phyloP scores from a whole-genome alignment of 2,888 invertebrate species.

The Philereme vetulata region DNA sequence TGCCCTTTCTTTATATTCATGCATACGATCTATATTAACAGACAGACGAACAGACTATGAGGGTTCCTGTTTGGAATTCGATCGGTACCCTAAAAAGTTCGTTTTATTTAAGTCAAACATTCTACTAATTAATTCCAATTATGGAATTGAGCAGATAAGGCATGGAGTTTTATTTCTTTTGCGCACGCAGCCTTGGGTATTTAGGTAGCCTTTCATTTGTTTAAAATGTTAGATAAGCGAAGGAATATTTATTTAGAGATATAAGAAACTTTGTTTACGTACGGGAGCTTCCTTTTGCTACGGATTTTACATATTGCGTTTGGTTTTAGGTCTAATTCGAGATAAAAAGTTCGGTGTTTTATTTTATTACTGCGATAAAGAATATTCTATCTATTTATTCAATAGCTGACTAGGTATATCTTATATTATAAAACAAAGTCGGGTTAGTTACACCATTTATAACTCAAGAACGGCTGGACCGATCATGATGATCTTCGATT shows the following conservation, averaged over 20 bases:
- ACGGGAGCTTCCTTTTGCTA: not conserved
- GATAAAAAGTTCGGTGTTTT: no score
- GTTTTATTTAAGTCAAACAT: conserved; percentile 34
- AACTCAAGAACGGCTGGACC: no score
- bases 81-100: conserved; percentile 29
- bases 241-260: conserved; percentile 19
- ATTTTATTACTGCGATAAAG: no score
- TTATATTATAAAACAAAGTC: no score
- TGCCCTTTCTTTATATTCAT: no score
- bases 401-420: no score
- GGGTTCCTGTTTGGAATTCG: conserved; percentile 1
- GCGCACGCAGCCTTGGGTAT: conserved; percentile 33
- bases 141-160: conserved; percentile 41
- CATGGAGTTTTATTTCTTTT: conserved; percentile 37
- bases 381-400: no score
- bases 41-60: conserved; percentile 1
- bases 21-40: not conserved
- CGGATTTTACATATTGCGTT: not conserved
- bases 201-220: conserved; percentile 21
- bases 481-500: no score
- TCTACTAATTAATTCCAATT: conserved; percentile 41
- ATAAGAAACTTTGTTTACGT: conserved; percentile 4
- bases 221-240: conserved; percentile 25
- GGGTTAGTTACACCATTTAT: no score
- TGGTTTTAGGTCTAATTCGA: conserved; percentile 1